These are phyloP conservation scores for Riparia riparia DNA, from an alignment of 2,113 vertebrate species.

Conservation along the genomic window DNA sequence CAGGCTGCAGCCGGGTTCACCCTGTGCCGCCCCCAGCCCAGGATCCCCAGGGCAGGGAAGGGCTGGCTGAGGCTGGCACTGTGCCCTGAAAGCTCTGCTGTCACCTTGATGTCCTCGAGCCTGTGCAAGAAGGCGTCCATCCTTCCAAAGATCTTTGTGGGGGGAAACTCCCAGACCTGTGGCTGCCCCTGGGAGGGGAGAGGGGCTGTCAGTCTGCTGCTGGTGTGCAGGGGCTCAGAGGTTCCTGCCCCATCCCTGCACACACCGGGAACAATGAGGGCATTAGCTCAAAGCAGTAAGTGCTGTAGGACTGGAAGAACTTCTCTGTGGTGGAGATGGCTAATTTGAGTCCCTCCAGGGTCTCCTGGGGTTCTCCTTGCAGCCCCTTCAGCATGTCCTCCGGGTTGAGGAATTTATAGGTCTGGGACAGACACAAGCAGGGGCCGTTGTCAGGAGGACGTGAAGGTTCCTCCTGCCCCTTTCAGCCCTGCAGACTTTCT, in stretches of 20 bases:
- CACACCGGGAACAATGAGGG: conserved; percentile 66
- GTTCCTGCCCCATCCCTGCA: accelerated
- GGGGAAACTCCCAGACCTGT: conserved; percentile 76
- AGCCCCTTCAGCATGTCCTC: conserved; percentile 79
- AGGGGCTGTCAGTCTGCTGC: background rate
- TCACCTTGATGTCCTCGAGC: conserved; percentile 77
- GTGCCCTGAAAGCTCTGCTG: background rate
- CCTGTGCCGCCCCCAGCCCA: accelerated
- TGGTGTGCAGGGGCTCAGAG: accelerated
- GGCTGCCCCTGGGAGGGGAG: conserved; percentile 31
- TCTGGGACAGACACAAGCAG: conserved; percentile 53
- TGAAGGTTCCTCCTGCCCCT: background rate
- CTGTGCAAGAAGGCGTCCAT: conserved; percentile 75
- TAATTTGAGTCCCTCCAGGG: conserved; percentile 41
- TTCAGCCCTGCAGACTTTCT: background rate
- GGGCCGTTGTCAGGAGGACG: accelerated
- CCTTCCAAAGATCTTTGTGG: conserved; percentile 67
- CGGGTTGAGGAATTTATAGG: conserved; percentile 71
- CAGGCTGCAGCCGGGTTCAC: accelerated
- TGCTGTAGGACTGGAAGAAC: conserved; percentile 70
- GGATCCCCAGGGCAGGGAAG: too few relatives aligned
- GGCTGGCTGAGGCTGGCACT: accelerated
- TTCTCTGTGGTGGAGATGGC: conserved; percentile 57
- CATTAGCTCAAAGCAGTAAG: conserved; percentile 64
- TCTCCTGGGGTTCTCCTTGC: conserved; percentile 72